Evolutionary conservation across 2,888 invertebrate genomes (phyloP).

Genomic region (Himalopsyche anomala): DNA sequence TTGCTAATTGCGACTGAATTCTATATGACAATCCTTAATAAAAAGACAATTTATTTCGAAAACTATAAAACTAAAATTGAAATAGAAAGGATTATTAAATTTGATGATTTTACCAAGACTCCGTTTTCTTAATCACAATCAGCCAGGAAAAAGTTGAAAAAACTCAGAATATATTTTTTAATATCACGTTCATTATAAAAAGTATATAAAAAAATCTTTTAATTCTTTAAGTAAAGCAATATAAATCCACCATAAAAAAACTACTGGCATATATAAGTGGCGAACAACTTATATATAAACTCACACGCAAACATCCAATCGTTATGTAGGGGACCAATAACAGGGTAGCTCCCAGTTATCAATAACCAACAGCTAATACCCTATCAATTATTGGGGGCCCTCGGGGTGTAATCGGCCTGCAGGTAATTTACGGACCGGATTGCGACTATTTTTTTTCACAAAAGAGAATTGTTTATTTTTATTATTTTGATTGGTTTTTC

Average conservation of each 20-base stretch:
- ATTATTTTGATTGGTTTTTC: constrained; percentile 42
- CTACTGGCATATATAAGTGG: neutral
- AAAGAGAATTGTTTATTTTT: constrained; percentile 37
- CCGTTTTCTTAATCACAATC: too few species aligned
- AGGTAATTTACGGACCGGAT: constrained; percentile 62
- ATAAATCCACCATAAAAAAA: neutral
- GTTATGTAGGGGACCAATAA: constrained; percentile 40
- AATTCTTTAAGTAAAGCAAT: too few species aligned
- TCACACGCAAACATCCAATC: constrained; percentile 24
- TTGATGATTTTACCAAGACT: too few species aligned
- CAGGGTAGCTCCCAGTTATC: constrained; percentile 58
- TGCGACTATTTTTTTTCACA: constrained; percentile 51
- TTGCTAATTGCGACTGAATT: too few species aligned
- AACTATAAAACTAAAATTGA: too few species aligned
- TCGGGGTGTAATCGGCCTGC: constrained; percentile 62
- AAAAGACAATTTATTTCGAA: too few species aligned
- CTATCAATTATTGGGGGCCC: constrained; percentile 65
- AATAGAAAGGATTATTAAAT: too few species aligned
- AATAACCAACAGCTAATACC: constrained; percentile 64
- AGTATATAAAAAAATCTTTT: too few species aligned
- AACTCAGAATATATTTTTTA: too few species aligned
- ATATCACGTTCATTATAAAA: too few species aligned
- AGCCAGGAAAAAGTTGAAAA: too few species aligned
- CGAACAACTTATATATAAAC: neutral
- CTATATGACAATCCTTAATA: too few species aligned